Conservation (phyloP, 2,113 vertebrate species). For the Istiophorus platypterus region DNA sequence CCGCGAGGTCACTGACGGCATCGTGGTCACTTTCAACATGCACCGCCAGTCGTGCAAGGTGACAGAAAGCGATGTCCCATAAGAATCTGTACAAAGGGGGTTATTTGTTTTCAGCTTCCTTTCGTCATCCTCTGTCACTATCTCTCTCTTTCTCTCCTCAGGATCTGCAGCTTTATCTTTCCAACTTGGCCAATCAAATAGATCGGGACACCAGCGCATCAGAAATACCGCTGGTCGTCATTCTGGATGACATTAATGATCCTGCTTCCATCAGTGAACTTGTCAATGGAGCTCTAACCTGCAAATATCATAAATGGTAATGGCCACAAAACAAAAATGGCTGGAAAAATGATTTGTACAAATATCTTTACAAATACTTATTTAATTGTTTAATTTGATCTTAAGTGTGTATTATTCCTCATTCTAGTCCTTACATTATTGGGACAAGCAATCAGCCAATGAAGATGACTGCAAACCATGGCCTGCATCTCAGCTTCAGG, state of each 20-base stretch:
- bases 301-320: slow-evolving; percentile 99
- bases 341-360: neutral
- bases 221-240: slow-evolving; percentile 92
- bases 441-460: slow-evolving; percentile 98
- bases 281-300: slow-evolving; percentile 96
- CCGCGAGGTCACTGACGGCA: slow-evolving; percentile 90
- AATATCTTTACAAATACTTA: neutral
- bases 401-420: slow-evolving; percentile 9
- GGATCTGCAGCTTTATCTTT: slow-evolving; percentile 97
- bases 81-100: neutral
- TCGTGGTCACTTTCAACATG: slow-evolving; percentile 97
- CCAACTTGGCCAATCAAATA: slow-evolving; percentile 97
- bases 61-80: neutral
- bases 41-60: slow-evolving; percentile 99
- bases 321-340: neutral
- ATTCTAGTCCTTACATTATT: slow-evolving; percentile 93
- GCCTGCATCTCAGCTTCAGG: slow-evolving; percentile 98
- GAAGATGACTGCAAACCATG: slow-evolving; percentile 96
- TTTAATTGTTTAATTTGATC: neutral
- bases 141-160: slow-evolving; percentile 57
- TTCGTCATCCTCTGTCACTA: neutral
- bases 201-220: slow-evolving; percentile 91
- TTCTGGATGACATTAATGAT: slow-evolving; percentile 94
- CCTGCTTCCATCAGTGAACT: slow-evolving; percentile 94
- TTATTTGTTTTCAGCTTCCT: neutral